A percentile compares a stretch with the other conserved stretches of the same genome.
Conservation (phyloP, 2,888 invertebrate species). For the Cheilosia impressa region DNA sequence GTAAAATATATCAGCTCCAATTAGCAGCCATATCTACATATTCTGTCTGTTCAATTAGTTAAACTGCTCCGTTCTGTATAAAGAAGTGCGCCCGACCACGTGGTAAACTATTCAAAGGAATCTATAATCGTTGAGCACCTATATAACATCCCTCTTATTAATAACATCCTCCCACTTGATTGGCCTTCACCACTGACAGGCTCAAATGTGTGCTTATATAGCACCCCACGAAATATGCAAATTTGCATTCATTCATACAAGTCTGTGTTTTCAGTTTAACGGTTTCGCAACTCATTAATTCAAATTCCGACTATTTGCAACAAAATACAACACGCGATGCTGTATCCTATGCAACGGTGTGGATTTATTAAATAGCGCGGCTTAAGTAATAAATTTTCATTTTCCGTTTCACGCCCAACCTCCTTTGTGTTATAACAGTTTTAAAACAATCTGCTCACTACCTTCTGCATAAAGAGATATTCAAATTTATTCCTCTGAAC, state of each 20-base stretch:
- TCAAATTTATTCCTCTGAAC: slow-evolving; percentile 22
- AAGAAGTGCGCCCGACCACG: no score
- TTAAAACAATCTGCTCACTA: slow-evolving; percentile 15
- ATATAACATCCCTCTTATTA: no score
- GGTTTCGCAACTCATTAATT: slow-evolving; percentile 19
- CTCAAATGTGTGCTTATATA: no score
- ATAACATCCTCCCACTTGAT: no score
- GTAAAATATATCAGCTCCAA: no score
- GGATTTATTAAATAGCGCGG: slow-evolving; percentile 15
- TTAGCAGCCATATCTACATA: no score
- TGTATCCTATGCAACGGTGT: background rate
- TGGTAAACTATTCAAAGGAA: no score
- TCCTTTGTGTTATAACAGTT: background rate
- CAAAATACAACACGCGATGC: slow-evolving; percentile 12
- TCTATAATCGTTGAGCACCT: no score
- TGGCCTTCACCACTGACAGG: no score
- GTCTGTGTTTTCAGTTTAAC: background rate
- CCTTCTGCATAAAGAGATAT: slow-evolving; percentile 2
- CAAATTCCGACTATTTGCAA: background rate
- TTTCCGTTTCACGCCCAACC: slow-evolving; percentile 1
- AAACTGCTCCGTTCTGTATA: no score
- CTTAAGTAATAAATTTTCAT: slow-evolving; percentile 6
- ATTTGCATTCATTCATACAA: background rate
- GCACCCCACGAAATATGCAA: background rate
- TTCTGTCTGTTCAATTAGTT: no score